phyloP scores from a whole-genome alignment of 2,113 vertebrate species.

The Engraulis encrasicolus region DNA sequence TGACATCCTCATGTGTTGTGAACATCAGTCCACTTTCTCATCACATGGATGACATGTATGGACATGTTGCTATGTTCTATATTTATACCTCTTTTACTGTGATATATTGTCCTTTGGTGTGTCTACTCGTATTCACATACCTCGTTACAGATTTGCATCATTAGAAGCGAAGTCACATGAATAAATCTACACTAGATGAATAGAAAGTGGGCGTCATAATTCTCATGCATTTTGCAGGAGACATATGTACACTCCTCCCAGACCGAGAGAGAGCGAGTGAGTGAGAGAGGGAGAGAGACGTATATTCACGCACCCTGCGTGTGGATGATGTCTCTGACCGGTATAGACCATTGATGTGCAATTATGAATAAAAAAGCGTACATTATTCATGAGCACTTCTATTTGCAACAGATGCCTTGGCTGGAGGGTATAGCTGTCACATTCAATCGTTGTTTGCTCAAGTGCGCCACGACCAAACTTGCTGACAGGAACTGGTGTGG shows the following conservation, averaged over 20 bases:
- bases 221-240: constrained; percentile 8
- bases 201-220: background rate
- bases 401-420: background rate
- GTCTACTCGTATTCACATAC: background rate
- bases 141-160: background rate
- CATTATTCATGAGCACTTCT: background rate
- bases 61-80: background rate
- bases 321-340: background rate
- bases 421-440: background rate
- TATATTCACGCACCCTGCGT: background rate
- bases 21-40: background rate
- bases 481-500: background rate
- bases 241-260: background rate
- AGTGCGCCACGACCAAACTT: background rate
- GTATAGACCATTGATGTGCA: background rate
- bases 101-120: background rate
- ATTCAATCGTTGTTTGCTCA: background rate
- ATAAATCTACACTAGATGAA: constrained; percentile 5
- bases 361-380: background rate
- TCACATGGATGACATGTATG: background rate
- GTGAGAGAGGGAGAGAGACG: no score
- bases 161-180: background rate
- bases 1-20: background rate
- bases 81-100: background rate
- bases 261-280: no score